phyloP scores from a whole-genome alignment of 2,797 vertebrate genomes.

The Caiman crocodilus region DNA sequence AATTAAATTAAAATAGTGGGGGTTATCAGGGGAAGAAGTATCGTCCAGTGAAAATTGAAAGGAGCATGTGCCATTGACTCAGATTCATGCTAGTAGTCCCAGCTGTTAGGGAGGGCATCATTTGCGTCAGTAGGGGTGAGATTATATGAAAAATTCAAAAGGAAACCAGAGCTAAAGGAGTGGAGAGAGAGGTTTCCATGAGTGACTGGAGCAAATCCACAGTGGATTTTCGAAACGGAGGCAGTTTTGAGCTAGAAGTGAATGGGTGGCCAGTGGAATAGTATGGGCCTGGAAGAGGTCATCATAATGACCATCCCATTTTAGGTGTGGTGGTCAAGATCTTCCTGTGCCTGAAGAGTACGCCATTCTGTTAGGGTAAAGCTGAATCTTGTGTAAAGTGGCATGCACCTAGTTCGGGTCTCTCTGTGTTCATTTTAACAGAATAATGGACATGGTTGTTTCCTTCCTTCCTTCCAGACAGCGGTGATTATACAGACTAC shows the following conservation, averaged over 20 bases:
- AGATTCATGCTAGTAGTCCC: neutral
- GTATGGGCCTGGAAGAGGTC: fast-evolving
- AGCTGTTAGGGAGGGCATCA: neutral
- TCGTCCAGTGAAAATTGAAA: neutral
- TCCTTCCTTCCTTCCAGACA: slow-evolving; percentile 81
- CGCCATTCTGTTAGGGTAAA: neutral
- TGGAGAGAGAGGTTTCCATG: neutral
- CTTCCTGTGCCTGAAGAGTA: neutral
- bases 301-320: neutral
- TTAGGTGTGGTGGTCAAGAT: neutral
- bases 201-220: neutral
- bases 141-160: neutral
- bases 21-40: neutral
- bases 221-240: neutral
- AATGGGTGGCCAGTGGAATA: neutral
- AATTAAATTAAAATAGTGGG: neutral
- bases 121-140: neutral
- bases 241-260: fast-evolving
- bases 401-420: neutral
- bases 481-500: slow-evolving; percentile 87
- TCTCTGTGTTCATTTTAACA: neutral
- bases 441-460: neutral
- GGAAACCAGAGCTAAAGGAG: neutral
- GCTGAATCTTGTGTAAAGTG: neutral
- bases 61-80: fast-evolving